phyloP scores from a whole-genome alignment of 1,140 invertebrate species.

The Calephelis nemesis region DNA sequence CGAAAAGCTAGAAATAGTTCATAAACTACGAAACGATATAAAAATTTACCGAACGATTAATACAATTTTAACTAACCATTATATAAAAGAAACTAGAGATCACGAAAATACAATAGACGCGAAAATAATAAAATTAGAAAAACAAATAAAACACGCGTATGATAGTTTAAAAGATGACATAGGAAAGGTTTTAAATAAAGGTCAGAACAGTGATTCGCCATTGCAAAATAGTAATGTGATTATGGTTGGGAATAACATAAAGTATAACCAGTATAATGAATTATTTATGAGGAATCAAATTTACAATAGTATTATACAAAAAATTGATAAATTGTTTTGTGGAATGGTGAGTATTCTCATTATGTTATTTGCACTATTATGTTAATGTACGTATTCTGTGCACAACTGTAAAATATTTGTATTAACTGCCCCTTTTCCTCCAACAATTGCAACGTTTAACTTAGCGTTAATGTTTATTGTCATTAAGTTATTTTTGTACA shows the following conservation, averaged over 20 bases:
- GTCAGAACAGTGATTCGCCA: constrained; percentile 51
- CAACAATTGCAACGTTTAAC: too few species aligned
- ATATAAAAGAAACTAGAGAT: constrained; percentile 64
- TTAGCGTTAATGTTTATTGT: too few species aligned
- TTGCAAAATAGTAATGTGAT: constrained; percentile 64
- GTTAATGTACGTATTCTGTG: too few species aligned
- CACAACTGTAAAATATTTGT: too few species aligned
- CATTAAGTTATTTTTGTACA: too few species aligned
- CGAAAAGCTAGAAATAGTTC: constrained; percentile 67
- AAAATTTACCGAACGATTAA: constrained; percentile 72
- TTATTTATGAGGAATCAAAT: constrained; percentile 59
- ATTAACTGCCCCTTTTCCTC: too few species aligned
- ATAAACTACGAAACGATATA: constrained; percentile 68
- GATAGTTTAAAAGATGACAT: constrained; percentile 57
- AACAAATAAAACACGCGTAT: constrained; percentile 56
- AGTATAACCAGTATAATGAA: constrained; percentile 54
- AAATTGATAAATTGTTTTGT: constrained; percentile 68
- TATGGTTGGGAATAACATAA: constrained; percentile 58
- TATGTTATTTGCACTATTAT: too few species aligned
- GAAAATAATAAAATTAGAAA: constrained; percentile 63
- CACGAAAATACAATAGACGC: constrained; percentile 58
- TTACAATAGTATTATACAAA: constrained; percentile 65
- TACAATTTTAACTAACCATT: constrained; percentile 67
- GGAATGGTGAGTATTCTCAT: constrained; percentile 51
- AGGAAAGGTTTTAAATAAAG: constrained; percentile 47